Conservation (phyloP, 35 echinoderm and acorn worm genomes). For the Apostichopus parvimensis region DNA sequence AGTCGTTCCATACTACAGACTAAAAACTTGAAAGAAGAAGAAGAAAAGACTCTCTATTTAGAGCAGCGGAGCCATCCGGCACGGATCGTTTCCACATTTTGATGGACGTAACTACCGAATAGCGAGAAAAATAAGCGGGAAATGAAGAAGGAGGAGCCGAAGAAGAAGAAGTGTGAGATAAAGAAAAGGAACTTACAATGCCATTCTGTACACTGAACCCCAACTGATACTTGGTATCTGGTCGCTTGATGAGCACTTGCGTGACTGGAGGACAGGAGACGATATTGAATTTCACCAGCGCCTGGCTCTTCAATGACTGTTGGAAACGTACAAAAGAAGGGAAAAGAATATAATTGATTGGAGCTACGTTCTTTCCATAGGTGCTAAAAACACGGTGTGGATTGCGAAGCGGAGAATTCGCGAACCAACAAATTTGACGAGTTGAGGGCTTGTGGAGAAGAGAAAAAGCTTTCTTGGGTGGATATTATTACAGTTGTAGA, state of each 20-base stretch:
- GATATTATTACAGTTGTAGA: background rate
- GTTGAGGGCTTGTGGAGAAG: background rate
- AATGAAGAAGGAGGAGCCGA: background rate
- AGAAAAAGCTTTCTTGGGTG: background rate
- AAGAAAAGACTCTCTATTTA: too few species aligned
- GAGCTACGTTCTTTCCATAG: background rate
- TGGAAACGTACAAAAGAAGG: slow-evolving; percentile 44
- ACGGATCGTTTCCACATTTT: too few species aligned
- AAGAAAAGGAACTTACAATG: slow-evolving; percentile 77
- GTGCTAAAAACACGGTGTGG: background rate
- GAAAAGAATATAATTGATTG: slow-evolving; percentile 29
- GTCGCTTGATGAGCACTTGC: slow-evolving; percentile 94
- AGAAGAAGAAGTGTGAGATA: background rate
- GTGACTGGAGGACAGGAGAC: slow-evolving; percentile 99
- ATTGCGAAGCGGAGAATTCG: background rate
- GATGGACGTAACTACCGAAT: background rate
- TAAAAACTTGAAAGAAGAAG: too few species aligned
- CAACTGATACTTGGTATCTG: slow-evolving; percentile 94
- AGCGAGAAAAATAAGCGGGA: background rate
- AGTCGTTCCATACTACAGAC: too few species aligned
- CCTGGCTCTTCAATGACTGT: slow-evolving; percentile 94
- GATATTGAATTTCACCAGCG: slow-evolving; percentile 94
- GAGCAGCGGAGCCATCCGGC: too few species aligned
- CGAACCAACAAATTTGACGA: background rate
- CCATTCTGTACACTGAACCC: slow-evolving; percentile 99